phyloP scores from a whole-genome alignment of 2,113 vertebrate species.

The Phrynocephalus versicolor region DNA sequence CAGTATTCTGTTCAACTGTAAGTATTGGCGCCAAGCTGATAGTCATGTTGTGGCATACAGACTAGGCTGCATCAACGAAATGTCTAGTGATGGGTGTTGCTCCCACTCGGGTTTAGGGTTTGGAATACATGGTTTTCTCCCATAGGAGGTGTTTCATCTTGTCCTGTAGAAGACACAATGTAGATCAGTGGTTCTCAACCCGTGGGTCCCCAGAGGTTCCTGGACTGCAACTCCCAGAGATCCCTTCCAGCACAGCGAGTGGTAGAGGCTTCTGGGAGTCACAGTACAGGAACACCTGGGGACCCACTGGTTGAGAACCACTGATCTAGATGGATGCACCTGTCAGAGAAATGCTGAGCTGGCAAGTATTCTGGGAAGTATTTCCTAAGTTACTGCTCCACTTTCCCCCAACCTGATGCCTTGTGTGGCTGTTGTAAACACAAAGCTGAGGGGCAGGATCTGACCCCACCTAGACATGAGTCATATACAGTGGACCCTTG shows the following conservation, averaged over 20 bases:
- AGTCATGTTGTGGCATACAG: not conserved
- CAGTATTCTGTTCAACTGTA: constrained; percentile 84
- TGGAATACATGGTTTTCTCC: not conserved
- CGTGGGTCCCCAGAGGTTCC: no score
- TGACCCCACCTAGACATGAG: not conserved
- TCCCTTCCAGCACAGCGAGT: no score
- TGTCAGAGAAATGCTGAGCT: not conserved
- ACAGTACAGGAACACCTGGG: no score
- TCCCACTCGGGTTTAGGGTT: not conserved
- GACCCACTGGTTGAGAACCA: no score
- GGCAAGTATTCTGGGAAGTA: not conserved
- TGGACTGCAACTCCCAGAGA: no score
- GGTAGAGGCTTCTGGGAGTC: no score
- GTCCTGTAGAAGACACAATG: no score
- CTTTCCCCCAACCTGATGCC: not conserved
- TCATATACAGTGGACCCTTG: no score
- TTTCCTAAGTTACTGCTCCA: not conserved
- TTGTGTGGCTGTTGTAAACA: not conserved
- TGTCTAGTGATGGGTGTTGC: not conserved
- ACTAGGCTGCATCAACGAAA: not conserved
- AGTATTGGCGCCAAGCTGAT: constrained; percentile 55
- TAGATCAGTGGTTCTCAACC: no score
- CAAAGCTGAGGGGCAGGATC: no score
- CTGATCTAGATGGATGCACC: not conserved
- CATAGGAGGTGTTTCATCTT: not conserved